These are phyloP conservation scores for Drosophila insularis DNA, from an alignment of 1,140 invertebrate genomes.

Conservation along the genomic window DNA sequence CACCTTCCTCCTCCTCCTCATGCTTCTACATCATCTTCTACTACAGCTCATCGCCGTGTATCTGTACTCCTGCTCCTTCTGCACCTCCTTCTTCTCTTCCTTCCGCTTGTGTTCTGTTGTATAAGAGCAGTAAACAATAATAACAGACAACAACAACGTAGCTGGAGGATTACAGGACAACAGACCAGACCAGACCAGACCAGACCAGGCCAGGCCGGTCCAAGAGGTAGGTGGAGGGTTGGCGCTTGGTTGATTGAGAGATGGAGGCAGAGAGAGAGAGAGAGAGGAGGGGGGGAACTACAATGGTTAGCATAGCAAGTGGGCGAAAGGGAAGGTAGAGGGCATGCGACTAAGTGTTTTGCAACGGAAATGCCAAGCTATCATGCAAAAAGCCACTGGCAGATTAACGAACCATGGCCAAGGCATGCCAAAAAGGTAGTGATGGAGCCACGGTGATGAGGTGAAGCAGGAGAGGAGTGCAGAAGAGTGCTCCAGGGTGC, in stretches of 20 bases:
- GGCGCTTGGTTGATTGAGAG: neutral
- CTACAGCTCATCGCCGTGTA: neutral
- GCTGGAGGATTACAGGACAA: constrained; percentile 69
- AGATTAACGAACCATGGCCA: constrained; percentile 80
- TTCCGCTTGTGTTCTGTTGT: constrained; percentile 15
- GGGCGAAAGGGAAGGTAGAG: neutral
- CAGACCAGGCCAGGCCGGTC: neutral
- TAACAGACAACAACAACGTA: constrained; percentile 65
- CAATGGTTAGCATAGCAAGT: neutral
- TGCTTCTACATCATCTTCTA: neutral
- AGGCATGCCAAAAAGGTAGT: constrained; percentile 60
- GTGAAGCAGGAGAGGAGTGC: no score
- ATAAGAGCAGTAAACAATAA: constrained; percentile 70
- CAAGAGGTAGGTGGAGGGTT: neutral
- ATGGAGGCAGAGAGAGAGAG: neutral
- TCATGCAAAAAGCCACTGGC: constrained; percentile 79
- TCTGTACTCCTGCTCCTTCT: neutral
- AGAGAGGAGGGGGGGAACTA: neutral
- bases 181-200: constrained; percentile 12
- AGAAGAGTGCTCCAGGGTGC: neutral
- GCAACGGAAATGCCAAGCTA: constrained; percentile 78
- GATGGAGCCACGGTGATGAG: neutral
- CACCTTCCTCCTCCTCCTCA: neutral
- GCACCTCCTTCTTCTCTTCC: neutral
- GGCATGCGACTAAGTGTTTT: constrained; percentile 76